phyloP scores from a whole-genome alignment of 2,888 invertebrate genomes.

The Cordilura impudica region DNA sequence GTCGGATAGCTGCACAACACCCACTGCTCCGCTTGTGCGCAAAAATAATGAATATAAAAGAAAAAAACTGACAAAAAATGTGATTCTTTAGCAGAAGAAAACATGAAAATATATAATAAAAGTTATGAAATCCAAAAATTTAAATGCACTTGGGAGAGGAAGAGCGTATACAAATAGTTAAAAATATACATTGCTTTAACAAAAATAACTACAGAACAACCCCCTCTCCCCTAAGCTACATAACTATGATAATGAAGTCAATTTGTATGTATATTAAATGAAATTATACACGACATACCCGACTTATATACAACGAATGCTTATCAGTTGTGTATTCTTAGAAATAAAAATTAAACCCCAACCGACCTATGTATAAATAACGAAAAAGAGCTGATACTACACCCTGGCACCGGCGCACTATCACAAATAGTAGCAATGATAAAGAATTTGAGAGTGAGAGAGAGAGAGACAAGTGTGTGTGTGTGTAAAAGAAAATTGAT shows the following conservation, averaged over 20 bases:
- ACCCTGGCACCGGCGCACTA: constrained; percentile 65
- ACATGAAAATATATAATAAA: not conserved
- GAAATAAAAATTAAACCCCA: not conserved
- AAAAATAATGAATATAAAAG: constrained; percentile 10
- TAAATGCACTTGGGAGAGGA: constrained; percentile 21
- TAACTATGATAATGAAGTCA: not conserved
- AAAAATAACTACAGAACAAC: constrained; percentile 19
- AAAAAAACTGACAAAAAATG: constrained; percentile 16
- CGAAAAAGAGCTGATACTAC: constrained; percentile 54
- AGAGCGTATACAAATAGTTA: constrained; percentile 38
- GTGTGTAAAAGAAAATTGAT: not conserved
- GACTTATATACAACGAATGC: constrained; percentile 21
- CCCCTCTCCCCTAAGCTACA: constrained; percentile 59
- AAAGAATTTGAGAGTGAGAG: constrained; percentile 18
- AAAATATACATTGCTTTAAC: not conserved
- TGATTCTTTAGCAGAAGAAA: too few species aligned
- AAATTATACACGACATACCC: not conserved
- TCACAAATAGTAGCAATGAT: constrained; percentile 32
- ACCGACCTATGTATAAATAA: not conserved
- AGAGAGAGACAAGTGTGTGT: constrained; percentile 27
- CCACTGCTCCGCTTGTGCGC: constrained; percentile 55
- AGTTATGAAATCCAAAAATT: constrained; percentile 15
- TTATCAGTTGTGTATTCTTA: constrained; percentile 21
- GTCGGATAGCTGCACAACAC: not conserved
- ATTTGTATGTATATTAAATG: not conserved